These are phyloP conservation scores for Falco concolor DNA, from an alignment of 2,797 vertebrate genomes.

Conservation along the genomic window DNA sequence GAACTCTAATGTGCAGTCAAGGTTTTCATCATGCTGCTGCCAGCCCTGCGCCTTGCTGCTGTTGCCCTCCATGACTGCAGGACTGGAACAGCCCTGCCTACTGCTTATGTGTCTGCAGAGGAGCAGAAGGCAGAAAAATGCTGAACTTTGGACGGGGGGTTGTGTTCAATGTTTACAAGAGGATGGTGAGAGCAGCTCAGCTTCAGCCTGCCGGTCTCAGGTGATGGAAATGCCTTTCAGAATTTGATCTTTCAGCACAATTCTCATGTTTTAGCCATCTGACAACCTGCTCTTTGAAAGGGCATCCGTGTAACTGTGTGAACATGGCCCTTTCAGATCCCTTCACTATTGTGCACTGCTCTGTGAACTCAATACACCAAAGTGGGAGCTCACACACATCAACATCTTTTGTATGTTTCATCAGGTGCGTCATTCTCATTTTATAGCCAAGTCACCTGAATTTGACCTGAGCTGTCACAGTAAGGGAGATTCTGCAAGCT, in stretches of 20 bases:
- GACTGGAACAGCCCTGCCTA: not conserved
- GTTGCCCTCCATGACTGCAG: not conserved
- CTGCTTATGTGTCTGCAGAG: not conserved
- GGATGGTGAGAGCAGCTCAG: not conserved
- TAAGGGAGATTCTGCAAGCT: not conserved
- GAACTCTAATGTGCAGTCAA: not conserved
- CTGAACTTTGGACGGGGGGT: not conserved
- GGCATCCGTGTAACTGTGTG: not conserved
- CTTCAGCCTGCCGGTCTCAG: not conserved
- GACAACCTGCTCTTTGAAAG: constrained; percentile 42
- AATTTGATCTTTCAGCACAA: not conserved
- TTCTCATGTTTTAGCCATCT: not conserved
- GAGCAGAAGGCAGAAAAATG: not conserved
- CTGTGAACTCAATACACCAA: not conserved
- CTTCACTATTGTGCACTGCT: not conserved
- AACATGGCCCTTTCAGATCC: not conserved
- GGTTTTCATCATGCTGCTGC: not conserved
- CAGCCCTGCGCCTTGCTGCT: not conserved
- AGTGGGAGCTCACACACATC: not conserved
- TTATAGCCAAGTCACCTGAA: not conserved
- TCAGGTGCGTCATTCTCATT: not conserved
- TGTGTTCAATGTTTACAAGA: not conserved
- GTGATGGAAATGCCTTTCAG: not conserved
- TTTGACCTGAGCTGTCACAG: constrained; percentile 5
- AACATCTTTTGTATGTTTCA: not conserved